Conservation (phyloP, 2,113 vertebrate species). For the Spea bombifrons region DNA sequence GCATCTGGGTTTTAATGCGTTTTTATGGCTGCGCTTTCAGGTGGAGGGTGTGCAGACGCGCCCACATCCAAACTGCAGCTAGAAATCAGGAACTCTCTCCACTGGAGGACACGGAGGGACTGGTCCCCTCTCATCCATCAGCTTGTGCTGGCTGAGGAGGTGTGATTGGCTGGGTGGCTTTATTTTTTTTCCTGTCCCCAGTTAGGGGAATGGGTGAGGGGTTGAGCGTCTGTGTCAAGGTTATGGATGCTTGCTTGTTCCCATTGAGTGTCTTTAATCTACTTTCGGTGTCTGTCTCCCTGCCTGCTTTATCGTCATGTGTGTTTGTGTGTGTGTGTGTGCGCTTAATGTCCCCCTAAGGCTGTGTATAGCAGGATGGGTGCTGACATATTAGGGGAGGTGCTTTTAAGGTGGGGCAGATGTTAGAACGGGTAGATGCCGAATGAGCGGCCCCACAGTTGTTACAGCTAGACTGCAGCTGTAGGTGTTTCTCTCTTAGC, state of each 20-base stretch:
- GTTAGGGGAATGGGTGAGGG: constrained; percentile 24
- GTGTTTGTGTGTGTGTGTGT: constrained; percentile 29
- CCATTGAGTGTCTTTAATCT: constrained; percentile 37
- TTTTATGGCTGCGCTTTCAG: constrained; percentile 25
- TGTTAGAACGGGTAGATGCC: constrained; percentile 12
- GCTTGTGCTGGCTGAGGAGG: constrained; percentile 41
- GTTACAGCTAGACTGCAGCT: constrained; percentile 27
- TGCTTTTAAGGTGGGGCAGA: constrained; percentile 35
- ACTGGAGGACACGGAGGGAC: constrained; percentile 14
- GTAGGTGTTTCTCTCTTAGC: neutral
- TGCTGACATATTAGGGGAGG: constrained; percentile 27
- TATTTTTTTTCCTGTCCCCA: constrained; percentile 20
- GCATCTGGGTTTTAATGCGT: constrained; percentile 32
- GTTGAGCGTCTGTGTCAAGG: constrained; percentile 32
- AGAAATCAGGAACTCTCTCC: constrained; percentile 33
- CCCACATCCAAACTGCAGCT: constrained; percentile 29
- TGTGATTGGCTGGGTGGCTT: constrained; percentile 31
- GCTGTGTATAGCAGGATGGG: constrained; percentile 35
- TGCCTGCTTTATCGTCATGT: constrained; percentile 42
- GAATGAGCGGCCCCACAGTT: constrained; percentile 7
- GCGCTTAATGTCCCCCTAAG: constrained; percentile 32
- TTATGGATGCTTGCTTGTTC: constrained; percentile 39
- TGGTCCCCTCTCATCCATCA: constrained; percentile 34
- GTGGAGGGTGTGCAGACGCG: constrained; percentile 27
- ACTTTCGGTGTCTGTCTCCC: constrained; percentile 40